phyloP scores from a whole-genome alignment of 2,888 invertebrate species.

The Mechanitis mazaeus region DNA sequence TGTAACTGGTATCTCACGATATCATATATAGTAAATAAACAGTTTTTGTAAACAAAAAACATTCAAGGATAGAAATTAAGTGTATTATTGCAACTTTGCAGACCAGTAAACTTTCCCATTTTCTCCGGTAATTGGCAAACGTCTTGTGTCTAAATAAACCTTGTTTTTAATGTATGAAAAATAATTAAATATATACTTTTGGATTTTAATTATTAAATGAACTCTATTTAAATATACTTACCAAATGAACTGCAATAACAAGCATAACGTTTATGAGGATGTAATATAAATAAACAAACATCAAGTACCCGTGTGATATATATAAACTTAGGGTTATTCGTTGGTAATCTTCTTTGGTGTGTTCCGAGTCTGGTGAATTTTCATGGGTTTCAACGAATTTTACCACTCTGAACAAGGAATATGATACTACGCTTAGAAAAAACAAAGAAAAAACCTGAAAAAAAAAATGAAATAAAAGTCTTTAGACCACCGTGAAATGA shows the following conservation, averaged over 20 bases:
- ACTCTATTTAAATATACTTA: conserved; percentile 34
- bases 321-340: conserved; percentile 48
- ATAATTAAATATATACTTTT: neutral
- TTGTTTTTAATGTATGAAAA: too few species aligned
- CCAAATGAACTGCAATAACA: conserved; percentile 55
- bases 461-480: conserved; percentile 21
- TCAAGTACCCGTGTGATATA: conserved; percentile 53
- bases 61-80: too few species aligned
- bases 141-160: too few species aligned
- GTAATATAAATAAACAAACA: conserved; percentile 51
- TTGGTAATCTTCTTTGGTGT: conserved; percentile 44
- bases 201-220: neutral
- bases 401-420: conserved; percentile 48
- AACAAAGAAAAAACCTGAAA: conserved; percentile 51
- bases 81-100: too few species aligned
- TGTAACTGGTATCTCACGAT: too few species aligned
- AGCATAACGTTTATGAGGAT: conserved; percentile 49
- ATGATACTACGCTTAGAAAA: conserved; percentile 38
- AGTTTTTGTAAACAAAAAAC: too few species aligned
- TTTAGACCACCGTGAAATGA: too few species aligned
- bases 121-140: too few species aligned
- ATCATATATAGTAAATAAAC: too few species aligned
- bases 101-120: too few species aligned
- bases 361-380: conserved; percentile 36
- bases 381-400: conserved; percentile 40